These are phyloP conservation scores for Acanthosoma haemorrhoidale DNA, from an alignment of 2,888 invertebrate species.

Conservation along the genomic window DNA sequence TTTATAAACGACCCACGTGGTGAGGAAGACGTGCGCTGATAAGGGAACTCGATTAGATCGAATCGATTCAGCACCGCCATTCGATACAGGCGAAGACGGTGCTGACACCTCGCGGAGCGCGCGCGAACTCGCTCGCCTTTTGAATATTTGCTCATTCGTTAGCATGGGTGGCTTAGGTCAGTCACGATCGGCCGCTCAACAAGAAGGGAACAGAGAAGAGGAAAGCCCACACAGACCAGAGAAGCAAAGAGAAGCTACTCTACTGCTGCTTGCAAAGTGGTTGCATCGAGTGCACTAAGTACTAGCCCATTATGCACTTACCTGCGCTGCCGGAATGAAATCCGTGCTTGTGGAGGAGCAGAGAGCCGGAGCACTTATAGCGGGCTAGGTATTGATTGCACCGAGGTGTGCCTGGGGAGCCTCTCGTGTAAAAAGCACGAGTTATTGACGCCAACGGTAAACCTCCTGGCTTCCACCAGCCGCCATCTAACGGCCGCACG, in stretches of 20 bases:
- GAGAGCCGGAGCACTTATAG: not conserved
- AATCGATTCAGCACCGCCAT: not conserved
- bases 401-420: not conserved
- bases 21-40: not conserved
- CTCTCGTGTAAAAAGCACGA: slow-evolving; percentile 20
- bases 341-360: not conserved
- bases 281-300: slow-evolving; percentile 21
- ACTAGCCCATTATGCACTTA: not conserved
- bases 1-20: no score
- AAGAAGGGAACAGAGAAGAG: not conserved
- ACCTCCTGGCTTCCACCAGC: not conserved
- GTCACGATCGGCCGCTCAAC: not conserved
- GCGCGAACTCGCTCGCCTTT: not conserved
- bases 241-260: not conserved
- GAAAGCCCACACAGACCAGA: not conserved
- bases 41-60: no score
- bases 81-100: not conserved
- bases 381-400: slow-evolving; percentile 17
- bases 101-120: not conserved
- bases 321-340: not conserved
- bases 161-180: not conserved
- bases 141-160: no score
- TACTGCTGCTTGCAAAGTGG: no score
- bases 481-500: not conserved
- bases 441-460: slow-evolving; percentile 16